These are phyloP conservation scores for Euplagia quadripunctaria DNA, from an alignment of 2,888 invertebrate species.

Conservation along the genomic window DNA sequence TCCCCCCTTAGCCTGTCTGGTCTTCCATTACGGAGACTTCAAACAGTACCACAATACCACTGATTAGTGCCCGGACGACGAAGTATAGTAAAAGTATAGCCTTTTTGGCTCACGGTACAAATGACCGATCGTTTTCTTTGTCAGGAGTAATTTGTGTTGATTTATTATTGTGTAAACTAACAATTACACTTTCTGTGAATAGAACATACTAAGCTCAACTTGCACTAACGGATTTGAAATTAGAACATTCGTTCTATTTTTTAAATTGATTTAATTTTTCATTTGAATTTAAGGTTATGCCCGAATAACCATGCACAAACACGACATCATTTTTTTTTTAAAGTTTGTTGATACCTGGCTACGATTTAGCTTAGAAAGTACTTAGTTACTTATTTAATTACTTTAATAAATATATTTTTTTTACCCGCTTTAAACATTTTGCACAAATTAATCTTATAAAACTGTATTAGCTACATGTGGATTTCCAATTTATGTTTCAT, in stretches of 20 bases:
- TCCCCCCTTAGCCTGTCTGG: slow-evolving; percentile 82
- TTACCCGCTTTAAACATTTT: background rate
- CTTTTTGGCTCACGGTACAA: slow-evolving; percentile 41
- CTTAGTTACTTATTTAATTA: background rate
- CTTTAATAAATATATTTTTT: background rate
- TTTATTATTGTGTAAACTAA: background rate
- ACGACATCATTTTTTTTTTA: too few relatives aligned
- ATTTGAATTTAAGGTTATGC: too few relatives aligned
- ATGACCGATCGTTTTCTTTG: slow-evolving; percentile 42
- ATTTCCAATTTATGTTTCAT: background rate
- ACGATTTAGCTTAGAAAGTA: too few relatives aligned
- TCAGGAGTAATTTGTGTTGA: slow-evolving; percentile 11
- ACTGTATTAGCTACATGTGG: background rate
- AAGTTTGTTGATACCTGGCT: too few relatives aligned
- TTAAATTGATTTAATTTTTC: too few relatives aligned
- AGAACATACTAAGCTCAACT: background rate
- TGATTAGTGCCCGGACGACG: slow-evolving; percentile 71
- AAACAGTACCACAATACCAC: slow-evolving; percentile 75
- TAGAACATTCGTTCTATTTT: background rate
- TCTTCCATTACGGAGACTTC: slow-evolving; percentile 79
- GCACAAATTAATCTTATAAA: background rate
- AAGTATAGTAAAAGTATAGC: slow-evolving; percentile 25
- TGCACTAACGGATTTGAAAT: background rate
- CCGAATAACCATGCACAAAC: too few relatives aligned
- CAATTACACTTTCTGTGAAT: too few relatives aligned